Conservation (phyloP, 1,140 invertebrate genomes). For the Heliconius himera region DNA sequence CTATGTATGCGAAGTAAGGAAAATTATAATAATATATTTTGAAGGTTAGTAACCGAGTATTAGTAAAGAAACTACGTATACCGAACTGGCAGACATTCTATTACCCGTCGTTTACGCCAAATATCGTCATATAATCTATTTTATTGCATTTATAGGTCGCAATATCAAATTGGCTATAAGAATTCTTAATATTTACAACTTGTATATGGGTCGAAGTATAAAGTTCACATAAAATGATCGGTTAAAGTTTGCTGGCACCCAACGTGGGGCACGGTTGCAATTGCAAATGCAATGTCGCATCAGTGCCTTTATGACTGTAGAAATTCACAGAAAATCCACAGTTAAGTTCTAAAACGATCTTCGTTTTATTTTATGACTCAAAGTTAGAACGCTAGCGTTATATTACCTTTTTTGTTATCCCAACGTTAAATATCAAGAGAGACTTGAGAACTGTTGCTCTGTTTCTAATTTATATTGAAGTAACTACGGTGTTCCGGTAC, state of each 20-base stretch:
- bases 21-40: neutral
- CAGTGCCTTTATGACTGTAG: slow-evolving; percentile 54
- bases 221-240: slow-evolving; percentile 48
- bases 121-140: neutral
- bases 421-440: neutral
- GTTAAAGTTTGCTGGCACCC: slow-evolving; percentile 55
- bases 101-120: neutral
- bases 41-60: neutral
- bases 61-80: neutral
- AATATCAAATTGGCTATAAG: neutral
- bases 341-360: slow-evolving; percentile 51
- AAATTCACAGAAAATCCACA: slow-evolving; percentile 47
- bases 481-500: too few relatives aligned
- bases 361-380: slow-evolving; percentile 44
- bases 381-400: slow-evolving; percentile 29
- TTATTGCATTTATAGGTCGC: neutral
- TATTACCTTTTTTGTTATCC: slow-evolving; percentile 28
- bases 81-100: neutral
- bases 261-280: slow-evolving; percentile 45
- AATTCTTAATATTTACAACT: slow-evolving; percentile 19
- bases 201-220: slow-evolving; percentile 38
- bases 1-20: too few relatives aligned
- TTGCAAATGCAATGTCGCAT: slow-evolving; percentile 56
- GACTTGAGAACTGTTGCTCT: slow-evolving; percentile 1
- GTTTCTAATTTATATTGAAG: neutral